phyloP scores from a whole-genome alignment of 2,113 vertebrate species.

The Perca flavescens region DNA sequence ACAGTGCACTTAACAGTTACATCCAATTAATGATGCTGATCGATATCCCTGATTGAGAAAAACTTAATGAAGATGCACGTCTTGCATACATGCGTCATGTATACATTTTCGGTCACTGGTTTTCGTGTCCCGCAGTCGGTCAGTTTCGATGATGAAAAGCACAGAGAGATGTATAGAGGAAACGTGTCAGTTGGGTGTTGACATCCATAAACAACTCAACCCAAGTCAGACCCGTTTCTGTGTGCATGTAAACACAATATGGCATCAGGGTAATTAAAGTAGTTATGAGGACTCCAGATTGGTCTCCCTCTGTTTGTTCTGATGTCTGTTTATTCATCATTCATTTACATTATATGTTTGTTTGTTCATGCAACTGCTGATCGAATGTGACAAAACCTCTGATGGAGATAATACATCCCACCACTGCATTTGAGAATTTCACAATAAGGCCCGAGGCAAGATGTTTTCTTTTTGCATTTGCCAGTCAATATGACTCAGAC shows the following conservation, averaged over 20 bases:
- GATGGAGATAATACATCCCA: background rate
- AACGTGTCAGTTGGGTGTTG: background rate
- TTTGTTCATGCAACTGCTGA: background rate
- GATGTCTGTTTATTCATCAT: background rate
- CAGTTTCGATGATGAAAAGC: slow-evolving; percentile 3
- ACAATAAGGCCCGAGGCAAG: background rate
- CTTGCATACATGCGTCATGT: background rate
- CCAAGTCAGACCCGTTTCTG: slow-evolving; percentile 36
- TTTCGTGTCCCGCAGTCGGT: background rate
- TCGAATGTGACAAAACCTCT: background rate
- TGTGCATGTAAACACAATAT: slow-evolving; percentile 49
- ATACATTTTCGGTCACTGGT: background rate
- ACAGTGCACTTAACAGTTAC: background rate
- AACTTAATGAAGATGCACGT: background rate
- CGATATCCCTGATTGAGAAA: background rate
- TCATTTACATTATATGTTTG: background rate
- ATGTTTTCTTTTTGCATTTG: background rate
- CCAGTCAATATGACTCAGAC: background rate
- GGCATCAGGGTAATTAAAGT: slow-evolving; percentile 39
- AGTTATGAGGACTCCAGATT: slow-evolving; percentile 3
- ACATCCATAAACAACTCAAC: slow-evolving; percentile 22
- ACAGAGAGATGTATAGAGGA: background rate
- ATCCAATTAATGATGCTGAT: background rate
- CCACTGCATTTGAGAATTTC: background rate
- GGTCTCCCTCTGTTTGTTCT: slow-evolving; percentile 11